Base-by-base conservation (phyloP, 2,113 vertebrate genomes). In the Neotragus moschatus region DNA sequence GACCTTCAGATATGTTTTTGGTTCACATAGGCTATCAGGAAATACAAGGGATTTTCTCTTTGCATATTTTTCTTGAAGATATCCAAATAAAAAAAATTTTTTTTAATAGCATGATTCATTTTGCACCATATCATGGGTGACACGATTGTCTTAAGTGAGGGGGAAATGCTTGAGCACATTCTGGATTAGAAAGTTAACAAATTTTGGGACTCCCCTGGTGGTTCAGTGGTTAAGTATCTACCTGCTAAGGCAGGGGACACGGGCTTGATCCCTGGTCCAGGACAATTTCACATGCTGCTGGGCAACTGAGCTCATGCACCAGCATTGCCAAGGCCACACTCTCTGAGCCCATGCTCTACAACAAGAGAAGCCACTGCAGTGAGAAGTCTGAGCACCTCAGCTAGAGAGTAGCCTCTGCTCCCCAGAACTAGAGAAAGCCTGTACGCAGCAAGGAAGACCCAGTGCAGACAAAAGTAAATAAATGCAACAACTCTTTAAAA, bases 61-160 rank as follows among this genome's bases (percentile, higher is more conserved):
- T 47, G 51, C 6, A 23, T 4, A 12, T 14, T 84, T 55, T 94
- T 70, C 88, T 94, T 88, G 6, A 33, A 80, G 66, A 81, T 16
- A 63, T 23, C 6, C 49, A 85, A 81, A 15, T 6, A 53, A 36
- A 84, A 88, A 30, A 16, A 39, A 39, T 0, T 0, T 14, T 55
- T 91, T 81, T 60, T 79, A 95, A 49, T 30, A 84, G 36, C 36
- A 45, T 2, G 7, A 61, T 55, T 58, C 36, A 70, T 85, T 95
- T 60, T 47, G 81, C 17, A 56, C 14, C 45, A 6, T 26, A 87
- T 87, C 36, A 13, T 5, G 66, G 82, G 25, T 91, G 33, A 49
- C 47, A 47, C 7, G 8, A 14, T 60, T 36, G 49, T 26, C 16
- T 60, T 47, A 66, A 94, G 55, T 28, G 61, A 79, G 17, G 47